Conservation (phyloP, 2,113 vertebrate genomes). For the Setophaga petechia region DNA sequence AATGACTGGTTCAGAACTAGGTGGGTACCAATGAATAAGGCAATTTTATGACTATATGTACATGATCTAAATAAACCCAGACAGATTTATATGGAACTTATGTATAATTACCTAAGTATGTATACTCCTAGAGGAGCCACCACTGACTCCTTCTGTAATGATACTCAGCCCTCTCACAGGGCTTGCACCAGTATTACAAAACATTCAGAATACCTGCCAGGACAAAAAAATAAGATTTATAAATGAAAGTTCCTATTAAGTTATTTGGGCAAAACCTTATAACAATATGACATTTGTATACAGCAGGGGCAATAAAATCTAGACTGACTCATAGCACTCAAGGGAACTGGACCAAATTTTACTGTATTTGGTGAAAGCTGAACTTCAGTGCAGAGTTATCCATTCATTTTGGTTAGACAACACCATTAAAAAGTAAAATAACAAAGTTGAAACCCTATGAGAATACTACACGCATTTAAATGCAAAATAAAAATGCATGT, state of each 20-base stretch:
- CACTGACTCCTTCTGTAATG: not conserved
- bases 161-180: not conserved
- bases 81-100: not conserved
- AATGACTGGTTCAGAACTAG: not conserved
- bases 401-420: not conserved
- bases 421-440: constrained; percentile 8
- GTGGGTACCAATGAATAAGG: not conserved
- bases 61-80: not conserved
- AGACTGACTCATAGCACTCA: not conserved
- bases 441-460: not conserved
- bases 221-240: not conserved
- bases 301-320: not conserved
- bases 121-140: not conserved
- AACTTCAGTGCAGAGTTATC: not conserved
- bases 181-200: not conserved
- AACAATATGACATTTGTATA: not conserved
- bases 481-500: constrained; percentile 24
- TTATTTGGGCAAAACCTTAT: not conserved
- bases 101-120: not conserved
- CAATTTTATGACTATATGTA: not conserved
- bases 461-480: not conserved
- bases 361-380: not conserved
- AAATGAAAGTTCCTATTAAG: not conserved
- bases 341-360: not conserved
- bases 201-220: not conserved